phyloP scores from a whole-genome alignment of 2,888 invertebrate species.

The Pachycephus smyrnensis region DNA sequence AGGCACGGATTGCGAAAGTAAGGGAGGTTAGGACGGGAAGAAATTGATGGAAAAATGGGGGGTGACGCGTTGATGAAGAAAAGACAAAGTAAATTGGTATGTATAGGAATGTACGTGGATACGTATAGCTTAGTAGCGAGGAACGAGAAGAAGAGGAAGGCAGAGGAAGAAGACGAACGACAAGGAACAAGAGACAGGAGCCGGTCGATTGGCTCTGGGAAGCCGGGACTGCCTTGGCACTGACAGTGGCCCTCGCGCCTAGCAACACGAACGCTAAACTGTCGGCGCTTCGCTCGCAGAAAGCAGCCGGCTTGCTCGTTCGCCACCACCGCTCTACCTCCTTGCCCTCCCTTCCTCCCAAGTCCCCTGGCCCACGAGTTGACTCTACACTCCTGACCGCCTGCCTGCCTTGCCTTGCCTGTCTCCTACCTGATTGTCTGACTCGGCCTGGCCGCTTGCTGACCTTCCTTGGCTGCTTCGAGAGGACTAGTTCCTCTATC shows the following conservation, averaged over 20 bases:
- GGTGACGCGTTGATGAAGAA: background rate
- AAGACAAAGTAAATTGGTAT: background rate
- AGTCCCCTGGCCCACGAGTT: background rate
- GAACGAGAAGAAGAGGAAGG: background rate
- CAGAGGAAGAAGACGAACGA: slow-evolving; percentile 6
- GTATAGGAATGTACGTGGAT: background rate
- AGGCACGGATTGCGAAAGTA: too few relatives aligned
- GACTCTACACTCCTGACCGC: slow-evolving; percentile 15
- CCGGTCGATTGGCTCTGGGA: slow-evolving; percentile 38
- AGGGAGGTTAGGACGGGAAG: background rate
- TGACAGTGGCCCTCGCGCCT: slow-evolving; percentile 63
- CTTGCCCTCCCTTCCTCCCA: background rate
- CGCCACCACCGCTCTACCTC: slow-evolving; percentile 35
- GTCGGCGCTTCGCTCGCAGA: slow-evolving; percentile 40
- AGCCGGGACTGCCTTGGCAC: slow-evolving; percentile 58
- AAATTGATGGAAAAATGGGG: background rate
- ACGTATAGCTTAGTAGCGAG: background rate
- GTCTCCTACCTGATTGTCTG: slow-evolving; percentile 24
- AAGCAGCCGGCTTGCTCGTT: slow-evolving; percentile 24
- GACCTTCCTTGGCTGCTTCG: background rate
- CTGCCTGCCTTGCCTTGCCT: slow-evolving; percentile 24
- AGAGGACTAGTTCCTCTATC: background rate
- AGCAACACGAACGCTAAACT: slow-evolving; percentile 62
- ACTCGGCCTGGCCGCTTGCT: background rate
- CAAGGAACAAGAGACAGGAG: background rate